These are phyloP conservation scores for Pandemis cinnamomeana DNA, from an alignment of 2,888 invertebrate species.

Conservation along the genomic window DNA sequence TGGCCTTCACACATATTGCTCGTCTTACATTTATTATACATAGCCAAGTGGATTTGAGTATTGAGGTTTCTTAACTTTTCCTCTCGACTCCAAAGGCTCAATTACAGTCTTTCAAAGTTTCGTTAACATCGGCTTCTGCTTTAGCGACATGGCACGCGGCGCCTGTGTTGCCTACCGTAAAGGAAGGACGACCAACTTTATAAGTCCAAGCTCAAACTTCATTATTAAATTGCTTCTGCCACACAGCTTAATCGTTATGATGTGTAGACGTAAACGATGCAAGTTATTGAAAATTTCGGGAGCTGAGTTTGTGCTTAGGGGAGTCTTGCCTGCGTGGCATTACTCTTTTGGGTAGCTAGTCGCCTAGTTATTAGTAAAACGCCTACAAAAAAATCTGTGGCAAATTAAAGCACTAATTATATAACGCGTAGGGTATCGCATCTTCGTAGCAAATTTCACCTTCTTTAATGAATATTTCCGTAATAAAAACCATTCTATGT, in stretches of 20 bases:
- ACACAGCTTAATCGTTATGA: slow-evolving; percentile 19
- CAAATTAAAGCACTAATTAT: too few relatives aligned
- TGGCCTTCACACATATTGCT: neutral
- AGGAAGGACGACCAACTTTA: slow-evolving; percentile 17
- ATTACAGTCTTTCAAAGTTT: slow-evolving; percentile 21
- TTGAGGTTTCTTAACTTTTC: slow-evolving; percentile 5
- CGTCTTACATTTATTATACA: neutral
- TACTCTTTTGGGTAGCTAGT: too few relatives aligned
- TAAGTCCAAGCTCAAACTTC: slow-evolving; percentile 29
- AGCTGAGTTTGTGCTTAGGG: neutral
- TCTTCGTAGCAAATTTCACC: too few relatives aligned
- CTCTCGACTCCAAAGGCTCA: neutral
- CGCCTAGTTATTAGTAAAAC: too few relatives aligned
- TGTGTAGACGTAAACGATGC: neutral
- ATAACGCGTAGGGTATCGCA: too few relatives aligned
- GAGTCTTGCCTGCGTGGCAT: too few relatives aligned
- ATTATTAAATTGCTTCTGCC: slow-evolving; percentile 25
- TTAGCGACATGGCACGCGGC: neutral
- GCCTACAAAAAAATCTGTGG: too few relatives aligned
- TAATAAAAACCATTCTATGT: too few relatives aligned
- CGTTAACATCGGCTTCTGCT: slow-evolving; percentile 5
- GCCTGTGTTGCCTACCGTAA: slow-evolving; percentile 20
- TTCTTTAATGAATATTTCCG: too few relatives aligned
- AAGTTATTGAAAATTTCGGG: neutral
- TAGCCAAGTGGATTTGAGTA: slow-evolving; percentile 1